These are phyloP conservation scores for Drosophila nebulosa DNA, from an alignment of 1,140 invertebrate species.

Conservation along the genomic window DNA sequence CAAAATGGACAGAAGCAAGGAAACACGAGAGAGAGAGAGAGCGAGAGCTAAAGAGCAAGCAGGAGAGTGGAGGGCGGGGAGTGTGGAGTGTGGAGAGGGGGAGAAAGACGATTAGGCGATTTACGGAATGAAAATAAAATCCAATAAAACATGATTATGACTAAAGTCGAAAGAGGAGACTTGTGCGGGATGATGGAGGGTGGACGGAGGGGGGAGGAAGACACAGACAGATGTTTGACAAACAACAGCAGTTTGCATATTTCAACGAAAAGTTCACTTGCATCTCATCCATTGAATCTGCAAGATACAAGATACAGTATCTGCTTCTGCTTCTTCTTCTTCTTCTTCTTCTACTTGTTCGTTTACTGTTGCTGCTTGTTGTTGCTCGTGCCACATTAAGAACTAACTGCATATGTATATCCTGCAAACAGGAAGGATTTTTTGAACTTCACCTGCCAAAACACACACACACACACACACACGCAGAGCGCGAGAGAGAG, in stretches of 20 bases:
- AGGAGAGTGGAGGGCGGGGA: too few relatives aligned
- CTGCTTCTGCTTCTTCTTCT: background rate
- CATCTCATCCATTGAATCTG: background rate
- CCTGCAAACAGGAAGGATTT: slow-evolving; percentile 5
- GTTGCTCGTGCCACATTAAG: slow-evolving; percentile 7
- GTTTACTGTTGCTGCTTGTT: background rate
- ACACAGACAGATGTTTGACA: slow-evolving; percentile 72
- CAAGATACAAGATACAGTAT: slow-evolving; percentile 18
- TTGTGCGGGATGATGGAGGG: background rate
- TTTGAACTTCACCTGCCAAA: slow-evolving; percentile 1
- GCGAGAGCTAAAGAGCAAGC: background rate
- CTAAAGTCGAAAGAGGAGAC: background rate
- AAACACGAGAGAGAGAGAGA: background rate
- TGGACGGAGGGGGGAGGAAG: slow-evolving; percentile 6
- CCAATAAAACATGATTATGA: slow-evolving; percentile 67
- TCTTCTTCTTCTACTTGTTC: background rate
- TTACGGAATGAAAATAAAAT: slow-evolving; percentile 68
- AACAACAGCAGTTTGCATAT: slow-evolving; percentile 24
- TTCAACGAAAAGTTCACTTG: slow-evolving; percentile 21
- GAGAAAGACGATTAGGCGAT: slow-evolving; percentile 56
- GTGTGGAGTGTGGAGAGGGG: background rate
- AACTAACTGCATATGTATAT: slow-evolving; percentile 9
- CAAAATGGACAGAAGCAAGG: slow-evolving; percentile 39
- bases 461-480: background rate
- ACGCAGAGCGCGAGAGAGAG: background rate